These are phyloP conservation scores for Entomobrya multifasciata DNA, from an alignment of 2,888 invertebrate genomes.

Conservation along the genomic window DNA sequence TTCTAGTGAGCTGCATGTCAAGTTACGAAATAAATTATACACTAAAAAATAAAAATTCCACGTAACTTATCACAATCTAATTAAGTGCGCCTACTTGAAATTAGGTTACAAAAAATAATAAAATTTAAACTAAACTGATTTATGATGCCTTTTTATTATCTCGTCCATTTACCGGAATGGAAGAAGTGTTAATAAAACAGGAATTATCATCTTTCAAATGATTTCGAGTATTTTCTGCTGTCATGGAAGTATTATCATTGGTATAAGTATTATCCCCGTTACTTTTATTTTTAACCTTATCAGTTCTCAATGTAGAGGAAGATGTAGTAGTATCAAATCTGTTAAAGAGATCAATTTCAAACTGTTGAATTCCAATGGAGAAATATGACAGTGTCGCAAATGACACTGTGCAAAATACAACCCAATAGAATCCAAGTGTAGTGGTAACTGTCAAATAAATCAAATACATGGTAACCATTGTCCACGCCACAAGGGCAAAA, in stretches of 20 bases:
- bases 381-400: constrained; percentile 84
- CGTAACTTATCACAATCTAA: too few species aligned
- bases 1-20: too few species aligned
- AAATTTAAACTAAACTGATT: background rate
- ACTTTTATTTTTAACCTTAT: background rate
- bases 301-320: background rate
- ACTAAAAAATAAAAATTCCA: too few species aligned
- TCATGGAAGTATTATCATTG: too few species aligned
- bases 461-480: constrained; percentile 83
- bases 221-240: too few species aligned
- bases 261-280: background rate
- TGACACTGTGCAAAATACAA: constrained; percentile 83
- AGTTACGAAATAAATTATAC: too few species aligned
- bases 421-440: constrained; percentile 83
- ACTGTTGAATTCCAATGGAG: constrained; percentile 85
- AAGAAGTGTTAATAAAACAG: background rate
- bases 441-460: constrained; percentile 81
- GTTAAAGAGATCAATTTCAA: constrained; percentile 82
- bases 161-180: constrained; percentile 31
- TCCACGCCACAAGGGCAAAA: constrained; percentile 86
- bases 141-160: constrained; percentile 29
- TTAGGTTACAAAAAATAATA: too few species aligned
- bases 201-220: background rate
- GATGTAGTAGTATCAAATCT: constrained; percentile 68
- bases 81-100: too few species aligned